Evolutionary conservation across 2,888 invertebrate species (phyloP).

Genomic region (Crioceris asparagi): DNA sequence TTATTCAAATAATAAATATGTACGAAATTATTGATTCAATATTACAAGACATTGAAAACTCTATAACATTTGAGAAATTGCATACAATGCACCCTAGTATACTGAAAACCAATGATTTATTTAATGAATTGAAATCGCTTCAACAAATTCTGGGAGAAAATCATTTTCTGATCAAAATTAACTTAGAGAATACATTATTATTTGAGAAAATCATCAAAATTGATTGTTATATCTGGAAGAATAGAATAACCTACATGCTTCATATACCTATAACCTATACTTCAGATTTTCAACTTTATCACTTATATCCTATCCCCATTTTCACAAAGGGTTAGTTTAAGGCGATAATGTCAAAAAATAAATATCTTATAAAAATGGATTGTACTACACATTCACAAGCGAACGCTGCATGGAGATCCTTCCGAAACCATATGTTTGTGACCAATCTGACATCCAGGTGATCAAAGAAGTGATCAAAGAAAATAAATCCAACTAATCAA

Average conservation of each 20-base stretch:
- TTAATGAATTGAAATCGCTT: not conserved
- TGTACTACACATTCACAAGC: constrained; percentile 1
- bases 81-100: constrained; percentile 1
- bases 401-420: constrained; percentile 1
- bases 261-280: constrained; percentile 2
- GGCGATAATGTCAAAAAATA: not conserved
- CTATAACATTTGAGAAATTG: not conserved
- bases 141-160: not conserved
- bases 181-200: not conserved
- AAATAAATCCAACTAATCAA: not conserved
- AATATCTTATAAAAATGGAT: constrained; percentile 1
- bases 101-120: not conserved
- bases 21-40: constrained; percentile 1
- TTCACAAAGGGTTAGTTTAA: not conserved
- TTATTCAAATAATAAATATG: constrained; percentile 1
- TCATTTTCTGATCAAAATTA: not conserved
- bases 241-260: constrained; percentile 1
- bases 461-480: not conserved
- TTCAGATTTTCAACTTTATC: not conserved
- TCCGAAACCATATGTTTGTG: not conserved
- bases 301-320: not conserved
- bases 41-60: constrained; percentile 3
- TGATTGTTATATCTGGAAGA: not conserved
- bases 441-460: not conserved
- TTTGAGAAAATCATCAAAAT: not conserved